phyloP scores from a whole-genome alignment of 2,797 vertebrate species.

The Synanceia verrucosa region DNA sequence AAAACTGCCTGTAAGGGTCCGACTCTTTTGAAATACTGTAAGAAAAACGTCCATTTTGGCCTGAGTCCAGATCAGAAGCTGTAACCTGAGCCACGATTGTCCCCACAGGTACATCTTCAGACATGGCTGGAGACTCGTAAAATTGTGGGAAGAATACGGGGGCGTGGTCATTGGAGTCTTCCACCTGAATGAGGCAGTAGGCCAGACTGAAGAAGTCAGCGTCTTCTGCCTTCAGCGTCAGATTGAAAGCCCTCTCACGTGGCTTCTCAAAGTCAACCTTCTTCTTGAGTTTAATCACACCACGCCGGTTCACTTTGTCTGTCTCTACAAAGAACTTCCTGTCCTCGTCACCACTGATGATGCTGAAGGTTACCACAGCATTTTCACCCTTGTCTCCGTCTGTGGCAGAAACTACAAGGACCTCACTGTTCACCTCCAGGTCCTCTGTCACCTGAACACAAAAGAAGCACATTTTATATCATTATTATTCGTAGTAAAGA shows the following conservation, averaged over 20 bases:
- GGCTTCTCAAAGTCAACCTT: slow-evolving; percentile 90
- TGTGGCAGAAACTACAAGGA: slow-evolving; percentile 85
- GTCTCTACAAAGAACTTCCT: slow-evolving; percentile 91
- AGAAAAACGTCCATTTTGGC: slow-evolving; percentile 86
- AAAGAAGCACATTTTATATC: not conserved
- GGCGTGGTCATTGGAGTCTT: slow-evolving; percentile 89
- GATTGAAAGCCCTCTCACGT: slow-evolving; percentile 88
- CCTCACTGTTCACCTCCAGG: slow-evolving; percentile 84
- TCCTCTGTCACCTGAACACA: slow-evolving; percentile 81
- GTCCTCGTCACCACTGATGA: slow-evolving; percentile 87
- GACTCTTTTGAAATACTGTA: slow-evolving; percentile 85
- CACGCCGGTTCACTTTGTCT: slow-evolving; percentile 83
- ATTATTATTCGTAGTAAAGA: no score
- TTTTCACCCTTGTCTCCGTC: slow-evolving; percentile 90
- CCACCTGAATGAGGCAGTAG: slow-evolving; percentile 87
- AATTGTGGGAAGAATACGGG: slow-evolving; percentile 89
- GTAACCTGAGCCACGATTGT: slow-evolving; percentile 88
- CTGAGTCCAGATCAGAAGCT: slow-evolving; percentile 89
- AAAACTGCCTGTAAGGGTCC: slow-evolving; percentile 84
- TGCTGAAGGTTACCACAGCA: slow-evolving; percentile 88
- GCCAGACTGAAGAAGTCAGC: slow-evolving; percentile 86
- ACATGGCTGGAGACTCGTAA: slow-evolving; percentile 85
- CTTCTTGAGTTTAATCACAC: slow-evolving; percentile 85
- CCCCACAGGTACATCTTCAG: slow-evolving; percentile 84
- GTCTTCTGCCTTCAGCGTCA: slow-evolving; percentile 91